Conservation (phyloP, 2,797 vertebrate genomes). For the Phrynocephalus vlangalii region DNA sequence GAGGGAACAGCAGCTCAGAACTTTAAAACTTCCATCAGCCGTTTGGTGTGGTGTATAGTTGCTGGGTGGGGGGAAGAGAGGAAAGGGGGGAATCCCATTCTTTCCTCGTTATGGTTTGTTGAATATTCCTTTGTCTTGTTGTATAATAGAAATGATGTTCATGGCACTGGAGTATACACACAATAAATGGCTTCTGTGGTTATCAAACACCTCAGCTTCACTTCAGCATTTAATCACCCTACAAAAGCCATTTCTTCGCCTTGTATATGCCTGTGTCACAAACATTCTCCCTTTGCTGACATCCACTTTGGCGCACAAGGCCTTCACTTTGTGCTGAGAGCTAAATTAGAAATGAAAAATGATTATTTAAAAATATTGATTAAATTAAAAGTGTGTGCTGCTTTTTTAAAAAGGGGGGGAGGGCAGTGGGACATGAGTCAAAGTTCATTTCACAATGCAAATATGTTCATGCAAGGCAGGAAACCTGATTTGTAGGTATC, state of each 20-base stretch:
- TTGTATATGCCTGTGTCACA: conserved; percentile 77
- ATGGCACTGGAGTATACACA: conserved; percentile 82
- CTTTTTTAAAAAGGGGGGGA: conserved; percentile 33
- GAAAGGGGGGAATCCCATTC: conserved; percentile 56
- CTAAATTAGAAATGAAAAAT: conserved; percentile 56
- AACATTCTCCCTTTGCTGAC: conserved; percentile 76
- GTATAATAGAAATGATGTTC: conserved; percentile 84
- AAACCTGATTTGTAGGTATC: conserved; percentile 7
- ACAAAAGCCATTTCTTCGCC: conserved; percentile 81
- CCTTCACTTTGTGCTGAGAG: conserved; percentile 63
- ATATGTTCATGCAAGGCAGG: background rate
- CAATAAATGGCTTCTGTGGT: conserved; percentile 79
- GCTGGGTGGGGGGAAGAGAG: conserved; percentile 20
- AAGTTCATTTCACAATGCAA: conserved; percentile 39
- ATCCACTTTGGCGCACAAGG: conserved; percentile 69
- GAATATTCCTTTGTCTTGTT: conserved; percentile 79
- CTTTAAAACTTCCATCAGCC: conserved; percentile 68
- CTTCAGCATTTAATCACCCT: conserved; percentile 83
- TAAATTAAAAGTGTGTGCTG: conserved; percentile 56
- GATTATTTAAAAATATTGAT: conserved; percentile 53
- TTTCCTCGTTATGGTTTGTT: conserved; percentile 75
- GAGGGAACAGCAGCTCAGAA: conserved; percentile 60
- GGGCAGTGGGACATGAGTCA: conserved; percentile 41
- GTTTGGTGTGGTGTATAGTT: background rate
- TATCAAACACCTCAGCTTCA: conserved; percentile 82